Evolutionary conservation across 1,140 invertebrate genomes (phyloP).

Genomic region (Heliothis virescens): DNA sequence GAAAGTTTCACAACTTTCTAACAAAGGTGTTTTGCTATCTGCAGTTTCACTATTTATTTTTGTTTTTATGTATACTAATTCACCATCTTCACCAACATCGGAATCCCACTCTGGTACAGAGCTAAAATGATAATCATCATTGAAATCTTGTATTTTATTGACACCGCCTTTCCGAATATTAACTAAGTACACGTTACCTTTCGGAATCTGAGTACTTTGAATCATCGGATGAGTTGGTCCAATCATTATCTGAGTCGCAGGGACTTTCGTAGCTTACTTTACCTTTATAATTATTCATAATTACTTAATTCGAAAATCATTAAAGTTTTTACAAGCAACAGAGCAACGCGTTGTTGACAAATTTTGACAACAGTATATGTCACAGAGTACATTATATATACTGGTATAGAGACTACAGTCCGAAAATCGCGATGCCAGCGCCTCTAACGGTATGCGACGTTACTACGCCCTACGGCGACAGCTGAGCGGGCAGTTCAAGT

Average conservation of each 20-base stretch:
- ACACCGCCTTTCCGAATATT: not conserved
- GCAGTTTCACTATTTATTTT: slow-evolving; percentile 57
- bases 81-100: slow-evolving; percentile 86
- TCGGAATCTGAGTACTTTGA: slow-evolving; percentile 81
- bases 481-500: no score
- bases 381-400: no score
- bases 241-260: slow-evolving; percentile 80
- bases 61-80: slow-evolving; percentile 87
- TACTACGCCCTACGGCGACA: no score
- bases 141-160: not conserved
- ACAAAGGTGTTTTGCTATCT: slow-evolving; percentile 67
- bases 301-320: not conserved
- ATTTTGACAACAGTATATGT: no score
- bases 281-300: slow-evolving; percentile 48
- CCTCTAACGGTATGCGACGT: no score
- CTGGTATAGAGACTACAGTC: no score
- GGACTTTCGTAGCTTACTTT: slow-evolving; percentile 72
- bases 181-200: slow-evolving; percentile 61
- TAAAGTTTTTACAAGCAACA: not conserved
- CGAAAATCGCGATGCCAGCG: no score
- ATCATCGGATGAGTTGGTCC: slow-evolving; percentile 78
- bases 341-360: not conserved
- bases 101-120: slow-evolving; percentile 89
- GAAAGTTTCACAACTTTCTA: slow-evolving; percentile 80
- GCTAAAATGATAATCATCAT: slow-evolving; percentile 65